Percentiles rank a stretch among this genome's conserved stretches.
Conservation (phyloP, 2,888 invertebrate species). For the Corbicula japonica region DNA sequence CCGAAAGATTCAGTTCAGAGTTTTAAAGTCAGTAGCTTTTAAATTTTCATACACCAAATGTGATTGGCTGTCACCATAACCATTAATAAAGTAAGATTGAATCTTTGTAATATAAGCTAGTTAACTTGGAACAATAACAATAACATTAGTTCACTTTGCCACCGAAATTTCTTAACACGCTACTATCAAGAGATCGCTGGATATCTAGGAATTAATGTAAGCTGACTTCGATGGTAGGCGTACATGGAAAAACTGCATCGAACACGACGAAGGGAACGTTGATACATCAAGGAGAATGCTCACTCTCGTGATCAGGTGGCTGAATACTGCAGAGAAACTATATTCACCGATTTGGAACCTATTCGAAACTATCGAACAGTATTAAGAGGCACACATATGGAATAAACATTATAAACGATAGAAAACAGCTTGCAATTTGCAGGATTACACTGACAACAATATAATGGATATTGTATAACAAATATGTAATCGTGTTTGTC, state of each 20-base stretch:
- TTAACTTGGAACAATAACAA: no score
- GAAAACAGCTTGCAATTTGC: background rate
- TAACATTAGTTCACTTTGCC: no score
- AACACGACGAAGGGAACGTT: background rate
- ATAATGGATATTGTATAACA: no score
- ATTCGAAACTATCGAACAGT: background rate
- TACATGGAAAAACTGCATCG: background rate
- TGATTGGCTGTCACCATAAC: no score
- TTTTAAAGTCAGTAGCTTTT: no score
- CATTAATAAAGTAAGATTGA: no score
- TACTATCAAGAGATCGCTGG: conserved; percentile 1
- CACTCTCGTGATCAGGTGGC: background rate
- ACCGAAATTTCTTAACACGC: no score
- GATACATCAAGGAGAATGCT: background rate
- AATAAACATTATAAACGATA: background rate
- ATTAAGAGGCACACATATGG: background rate
- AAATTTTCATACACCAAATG: no score
- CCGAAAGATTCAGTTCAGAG: no score
- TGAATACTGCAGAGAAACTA: background rate
- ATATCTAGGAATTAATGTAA: background rate
- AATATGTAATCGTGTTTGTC: no score
- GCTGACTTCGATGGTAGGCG: conserved; percentile 1
- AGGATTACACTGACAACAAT: no score
- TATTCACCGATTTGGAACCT: background rate
- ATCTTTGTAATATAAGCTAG: no score